Percentiles rank a stretch among this genome's conserved stretches.
Conservation (phyloP, 2,113 vertebrate species). For the Pogonocichla stellata region DNA sequence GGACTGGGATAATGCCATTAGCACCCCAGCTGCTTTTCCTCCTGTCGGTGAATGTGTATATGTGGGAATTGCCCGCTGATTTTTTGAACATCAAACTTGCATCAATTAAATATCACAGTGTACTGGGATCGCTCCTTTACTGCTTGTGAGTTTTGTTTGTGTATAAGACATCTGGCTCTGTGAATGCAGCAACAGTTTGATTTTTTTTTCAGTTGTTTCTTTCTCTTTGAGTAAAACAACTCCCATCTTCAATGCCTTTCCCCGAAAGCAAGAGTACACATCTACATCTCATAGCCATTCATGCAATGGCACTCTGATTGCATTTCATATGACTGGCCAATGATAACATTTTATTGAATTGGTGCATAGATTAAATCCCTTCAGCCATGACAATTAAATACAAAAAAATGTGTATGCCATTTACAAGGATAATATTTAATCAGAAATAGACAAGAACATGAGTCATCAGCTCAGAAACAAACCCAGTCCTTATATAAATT, state of each 20-base stretch:
- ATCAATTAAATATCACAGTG: conserved; percentile 5
- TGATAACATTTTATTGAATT: conserved; percentile 41
- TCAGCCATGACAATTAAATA: conserved; percentile 59
- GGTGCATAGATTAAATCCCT: conserved; percentile 34
- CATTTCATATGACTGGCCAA: neutral
- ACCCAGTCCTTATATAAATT: conserved; percentile 42
- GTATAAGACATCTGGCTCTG: neutral
- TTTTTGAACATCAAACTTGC: neutral
- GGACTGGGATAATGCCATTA: conserved; percentile 11
- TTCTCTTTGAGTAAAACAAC: neutral
- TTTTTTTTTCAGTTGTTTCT: neutral
- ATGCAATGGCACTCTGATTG: neutral
- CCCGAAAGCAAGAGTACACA: neutral
- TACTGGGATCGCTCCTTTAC: neutral
- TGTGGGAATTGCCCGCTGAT: neutral
- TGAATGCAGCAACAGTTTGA: neutral
- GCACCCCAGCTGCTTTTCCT: conserved; percentile 11
- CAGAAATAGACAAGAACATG: conserved; percentile 60
- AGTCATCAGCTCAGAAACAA: conserved; percentile 56
- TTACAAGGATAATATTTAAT: conserved; percentile 64
- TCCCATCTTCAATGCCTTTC: neutral
- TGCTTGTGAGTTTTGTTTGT: neutral
- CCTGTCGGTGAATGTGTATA: neutral
- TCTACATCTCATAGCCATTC: neutral
- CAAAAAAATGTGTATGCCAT: conserved; percentile 22